Evolutionary conservation across 2,113 vertebrate genomes (phyloP).

Genomic region (Chitala chitala): DNA sequence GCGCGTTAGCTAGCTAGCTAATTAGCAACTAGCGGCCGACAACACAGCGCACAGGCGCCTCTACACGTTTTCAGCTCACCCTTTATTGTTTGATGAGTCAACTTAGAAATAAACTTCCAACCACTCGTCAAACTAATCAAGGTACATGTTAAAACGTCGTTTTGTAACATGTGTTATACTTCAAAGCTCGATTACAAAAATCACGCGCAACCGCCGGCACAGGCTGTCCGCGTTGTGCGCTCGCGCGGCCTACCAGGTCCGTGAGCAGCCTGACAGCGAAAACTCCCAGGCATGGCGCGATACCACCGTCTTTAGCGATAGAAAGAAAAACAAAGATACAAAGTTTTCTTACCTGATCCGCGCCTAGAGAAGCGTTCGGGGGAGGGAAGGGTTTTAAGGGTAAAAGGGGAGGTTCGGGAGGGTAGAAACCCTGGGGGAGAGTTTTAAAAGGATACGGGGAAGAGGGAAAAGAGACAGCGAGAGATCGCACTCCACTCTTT

Average conservation of each 20-base stretch:
- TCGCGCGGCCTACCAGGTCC: conserved; percentile 49
- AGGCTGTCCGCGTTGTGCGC: conserved; percentile 39
- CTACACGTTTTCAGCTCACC: neutral
- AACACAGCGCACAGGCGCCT: neutral
- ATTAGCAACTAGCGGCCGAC: neutral
- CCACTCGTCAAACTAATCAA: too few relatives aligned
- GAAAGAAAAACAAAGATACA: conserved; percentile 15
- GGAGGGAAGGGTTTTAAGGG: conserved; percentile 65
- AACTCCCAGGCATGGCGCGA: conserved; percentile 33
- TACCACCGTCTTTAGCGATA: conserved; percentile 45
- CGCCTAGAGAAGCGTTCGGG: conserved; percentile 51
- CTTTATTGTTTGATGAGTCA: neutral
- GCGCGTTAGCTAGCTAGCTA: neutral
- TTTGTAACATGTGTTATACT: too few relatives aligned
- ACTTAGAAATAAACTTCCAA: neutral
- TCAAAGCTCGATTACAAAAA: neutral
- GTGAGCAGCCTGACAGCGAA: conserved; percentile 20
- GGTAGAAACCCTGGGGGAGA: conserved; percentile 43
- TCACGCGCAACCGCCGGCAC: conserved; percentile 25
- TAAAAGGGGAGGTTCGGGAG: conserved; percentile 70
- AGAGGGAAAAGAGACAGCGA: conserved; percentile 62
- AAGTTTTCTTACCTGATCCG: conserved; percentile 51
- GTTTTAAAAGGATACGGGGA: conserved; percentile 67
- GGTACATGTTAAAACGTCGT: neutral
- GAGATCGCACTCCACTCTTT: conserved; percentile 64